Evolutionary conservation across 2,888 invertebrate species (phyloP), one percentile per base, ranked within the genome.

Genomic region (Drosophila mayaguana): DNA sequence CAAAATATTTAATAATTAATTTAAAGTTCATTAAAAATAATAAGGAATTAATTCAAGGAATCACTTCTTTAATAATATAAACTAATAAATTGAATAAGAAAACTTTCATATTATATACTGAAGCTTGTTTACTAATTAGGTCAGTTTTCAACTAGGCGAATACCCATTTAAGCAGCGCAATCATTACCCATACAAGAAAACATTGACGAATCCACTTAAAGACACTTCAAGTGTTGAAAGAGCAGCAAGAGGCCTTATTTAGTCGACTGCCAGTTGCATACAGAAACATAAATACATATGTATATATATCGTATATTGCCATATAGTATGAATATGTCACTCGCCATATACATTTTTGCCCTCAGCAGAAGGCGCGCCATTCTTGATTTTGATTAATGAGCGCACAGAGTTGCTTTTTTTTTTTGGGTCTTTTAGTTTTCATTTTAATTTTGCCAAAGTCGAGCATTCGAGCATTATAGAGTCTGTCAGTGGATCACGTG

Each of bases 371-470:
- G 83, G 84, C 81, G 85, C 83, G 84, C 77, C 78, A 83, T 79
- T 81, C 82, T 79, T 88, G 89, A 89, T 80, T 83, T 90, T 89
- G 89, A 89, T 89, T 89, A 90, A 89, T 89, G 89, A 89, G 83
- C 25, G 63, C 63, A 64, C 70, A 68, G 72, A 53, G 63, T 67
- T 38, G 36, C 0, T 38, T 9, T 36, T 36, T 77, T 83, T 72
- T 63, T 59, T 62, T 38, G 67, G 40, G 7, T 64, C 63, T 82
- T 56, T 69, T 78, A 55, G 61, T 68, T 65, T 68, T 67, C 68
- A 67, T 59, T 46, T 63, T 63, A 25, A 18, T 25, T 38, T 75
- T 78, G 67, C 74, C 68, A 64, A 82, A 73, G 64, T 65, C 53
- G 66, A 63, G 72, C 77, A 75, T 75, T 88, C 51, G 68, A 63